Percentiles rank a stretch among this genome's conserved stretches.
Conservation (phyloP, 2,113 vertebrate genomes). For the Tychaedon coryphoeus region DNA sequence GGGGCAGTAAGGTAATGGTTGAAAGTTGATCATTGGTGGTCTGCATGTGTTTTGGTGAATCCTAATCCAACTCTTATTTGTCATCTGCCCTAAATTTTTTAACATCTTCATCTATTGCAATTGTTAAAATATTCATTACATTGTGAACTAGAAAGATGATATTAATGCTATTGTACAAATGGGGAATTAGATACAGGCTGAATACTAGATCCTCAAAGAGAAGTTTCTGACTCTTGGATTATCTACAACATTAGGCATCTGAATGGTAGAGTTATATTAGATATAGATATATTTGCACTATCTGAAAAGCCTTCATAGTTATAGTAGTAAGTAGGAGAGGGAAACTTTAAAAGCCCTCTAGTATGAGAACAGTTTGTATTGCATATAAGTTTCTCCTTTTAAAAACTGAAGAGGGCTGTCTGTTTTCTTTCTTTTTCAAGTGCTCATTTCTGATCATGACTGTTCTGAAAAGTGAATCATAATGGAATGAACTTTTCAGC, state of each 20-base stretch:
- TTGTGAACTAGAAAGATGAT: neutral
- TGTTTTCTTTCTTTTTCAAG: neutral
- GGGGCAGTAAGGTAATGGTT: neutral
- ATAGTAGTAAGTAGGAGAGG: neutral
- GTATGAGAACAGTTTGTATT: neutral
- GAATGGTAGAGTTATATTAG: neutral
- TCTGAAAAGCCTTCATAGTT: neutral
- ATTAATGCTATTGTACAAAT: neutral
- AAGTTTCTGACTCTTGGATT: neutral
- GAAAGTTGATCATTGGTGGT: neutral
- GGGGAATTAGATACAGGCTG: neutral
- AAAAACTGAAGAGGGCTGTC: neutral
- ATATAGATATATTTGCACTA: neutral
- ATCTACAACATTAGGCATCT: neutral
- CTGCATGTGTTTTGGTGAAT: neutral
- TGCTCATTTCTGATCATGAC: neutral
- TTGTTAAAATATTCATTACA: neutral
- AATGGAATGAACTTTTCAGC: neutral
- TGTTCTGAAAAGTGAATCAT: neutral
- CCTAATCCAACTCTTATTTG: neutral
- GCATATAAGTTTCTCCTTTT: neutral
- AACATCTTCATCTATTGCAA: neutral
- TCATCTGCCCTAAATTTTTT: neutral
- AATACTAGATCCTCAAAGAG: neutral
- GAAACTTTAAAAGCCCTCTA: neutral